These are phyloP conservation scores for Glossophaga mutica DNA, from an alignment of 2,797 vertebrate species.

Conservation along the genomic window DNA sequence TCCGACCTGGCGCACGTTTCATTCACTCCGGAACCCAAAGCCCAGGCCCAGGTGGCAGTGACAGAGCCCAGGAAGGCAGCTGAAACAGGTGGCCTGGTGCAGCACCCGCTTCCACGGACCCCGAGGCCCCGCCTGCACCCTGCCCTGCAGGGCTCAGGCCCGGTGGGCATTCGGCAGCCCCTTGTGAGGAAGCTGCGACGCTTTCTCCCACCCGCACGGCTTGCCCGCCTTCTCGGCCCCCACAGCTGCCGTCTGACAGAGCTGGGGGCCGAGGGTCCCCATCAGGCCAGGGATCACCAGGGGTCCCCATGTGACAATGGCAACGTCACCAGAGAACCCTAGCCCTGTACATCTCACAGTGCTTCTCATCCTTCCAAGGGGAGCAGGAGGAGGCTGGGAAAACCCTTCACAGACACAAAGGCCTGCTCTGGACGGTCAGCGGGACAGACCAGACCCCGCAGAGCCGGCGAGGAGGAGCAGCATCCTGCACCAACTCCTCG, in stretches of 20 bases:
- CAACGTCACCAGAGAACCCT: not conserved
- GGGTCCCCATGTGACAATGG: not conserved
- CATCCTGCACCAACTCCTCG: accelerated
- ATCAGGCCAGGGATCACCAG: not conserved
- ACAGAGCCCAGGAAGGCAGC: not conserved
- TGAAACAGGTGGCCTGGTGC: constrained; percentile 28
- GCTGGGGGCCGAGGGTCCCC: not conserved
- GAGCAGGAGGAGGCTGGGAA: not conserved
- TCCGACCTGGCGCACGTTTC: accelerated
- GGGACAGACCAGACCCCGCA: not conserved
- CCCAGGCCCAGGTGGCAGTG: too few species aligned
- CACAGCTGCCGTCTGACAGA: too few species aligned
- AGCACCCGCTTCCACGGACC: accelerated
- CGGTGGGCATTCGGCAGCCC: not conserved
- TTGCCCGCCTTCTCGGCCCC: not conserved
- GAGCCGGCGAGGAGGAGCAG: not conserved
- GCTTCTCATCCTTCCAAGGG: not conserved
- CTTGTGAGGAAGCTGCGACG: not conserved
- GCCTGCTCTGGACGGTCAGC: not conserved
- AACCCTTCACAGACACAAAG: not conserved
- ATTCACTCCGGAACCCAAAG: not conserved
- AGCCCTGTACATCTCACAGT: not conserved
- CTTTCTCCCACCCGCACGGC: not conserved
- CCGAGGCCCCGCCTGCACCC: accelerated
- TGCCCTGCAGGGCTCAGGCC: not conserved